Conservation (phyloP, 2,797 vertebrate genomes). For the Thripadectes ignobilis region DNA sequence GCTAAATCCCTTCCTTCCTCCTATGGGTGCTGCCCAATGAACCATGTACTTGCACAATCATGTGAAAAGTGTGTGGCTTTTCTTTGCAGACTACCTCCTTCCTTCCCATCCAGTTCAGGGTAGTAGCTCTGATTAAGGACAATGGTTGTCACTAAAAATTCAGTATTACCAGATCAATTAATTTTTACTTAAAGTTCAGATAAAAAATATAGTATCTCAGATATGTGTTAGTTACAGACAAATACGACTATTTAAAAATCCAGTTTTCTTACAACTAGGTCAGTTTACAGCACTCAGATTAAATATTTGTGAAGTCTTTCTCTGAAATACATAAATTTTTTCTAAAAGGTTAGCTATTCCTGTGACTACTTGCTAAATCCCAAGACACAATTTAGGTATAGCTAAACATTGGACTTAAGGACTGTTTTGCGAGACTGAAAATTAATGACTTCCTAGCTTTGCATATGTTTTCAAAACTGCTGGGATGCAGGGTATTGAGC, state of each 20-base stretch:
- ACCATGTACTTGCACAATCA: conserved; percentile 3
- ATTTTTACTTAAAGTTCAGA: background rate
- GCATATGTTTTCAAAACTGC: background rate
- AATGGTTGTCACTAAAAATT: background rate
- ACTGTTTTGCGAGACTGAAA: background rate
- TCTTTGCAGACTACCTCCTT: background rate
- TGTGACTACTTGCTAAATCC: background rate
- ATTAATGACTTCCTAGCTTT: background rate
- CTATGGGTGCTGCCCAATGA: conserved; percentile 39
- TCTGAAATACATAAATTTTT: background rate
- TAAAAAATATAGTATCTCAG: background rate
- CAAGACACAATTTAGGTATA: background rate
- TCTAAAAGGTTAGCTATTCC: background rate
- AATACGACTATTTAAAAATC: background rate
- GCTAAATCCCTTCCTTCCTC: conserved; percentile 58
- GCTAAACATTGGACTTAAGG: background rate
- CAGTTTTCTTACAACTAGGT: background rate
- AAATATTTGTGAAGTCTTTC: background rate
- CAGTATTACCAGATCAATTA: background rate
- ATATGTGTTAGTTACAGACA: background rate
- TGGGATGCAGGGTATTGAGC: background rate
- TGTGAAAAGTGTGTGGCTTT: background rate
- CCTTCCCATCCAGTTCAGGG: background rate
- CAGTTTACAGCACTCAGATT: background rate
- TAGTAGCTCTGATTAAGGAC: background rate